These are phyloP conservation scores for Palythoa grandis DNA, from an alignment of 92 coral and sea anemone genomes.

Conservation along the genomic window DNA sequence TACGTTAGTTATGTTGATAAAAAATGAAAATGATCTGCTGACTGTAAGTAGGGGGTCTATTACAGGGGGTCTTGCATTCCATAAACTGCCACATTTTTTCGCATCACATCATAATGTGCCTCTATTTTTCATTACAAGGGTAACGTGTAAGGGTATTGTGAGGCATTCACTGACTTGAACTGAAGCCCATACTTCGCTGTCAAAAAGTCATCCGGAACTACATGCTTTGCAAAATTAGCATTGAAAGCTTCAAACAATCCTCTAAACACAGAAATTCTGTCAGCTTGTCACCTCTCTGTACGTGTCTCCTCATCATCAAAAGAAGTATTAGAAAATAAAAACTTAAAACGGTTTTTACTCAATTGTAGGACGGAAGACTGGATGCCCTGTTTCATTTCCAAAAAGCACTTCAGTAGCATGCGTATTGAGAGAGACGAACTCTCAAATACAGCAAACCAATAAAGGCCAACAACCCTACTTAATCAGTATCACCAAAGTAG, in stretches of 20 bases:
- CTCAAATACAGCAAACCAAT: conserved; percentile 21
- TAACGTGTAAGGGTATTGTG: too few relatives aligned
- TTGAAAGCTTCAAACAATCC: not conserved
- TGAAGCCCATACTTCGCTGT: too few relatives aligned
- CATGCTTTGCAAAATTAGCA: not conserved
- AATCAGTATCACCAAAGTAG: conserved; percentile 17
- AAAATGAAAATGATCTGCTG: too few relatives aligned
- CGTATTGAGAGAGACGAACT: not conserved
- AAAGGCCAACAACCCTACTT: not conserved
- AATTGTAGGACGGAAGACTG: conserved; percentile 25
- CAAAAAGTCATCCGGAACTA: not conserved
- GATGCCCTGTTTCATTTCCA: conserved; percentile 5
- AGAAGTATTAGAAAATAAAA: not conserved
- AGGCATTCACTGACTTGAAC: too few relatives aligned
- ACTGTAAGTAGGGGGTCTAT: too few relatives aligned
- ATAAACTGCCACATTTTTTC: too few relatives aligned
- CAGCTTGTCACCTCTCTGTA: conserved; percentile 1
- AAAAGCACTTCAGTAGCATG: conserved; percentile 26
- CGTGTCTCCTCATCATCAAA: conserved; percentile 27
- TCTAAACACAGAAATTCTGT: not conserved
- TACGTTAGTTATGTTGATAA: too few relatives aligned
- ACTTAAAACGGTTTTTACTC: too few relatives aligned
- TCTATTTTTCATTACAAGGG: too few relatives aligned
- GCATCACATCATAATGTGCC: too few relatives aligned
- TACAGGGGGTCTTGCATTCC: too few relatives aligned